Conservation (phyloP, 1,140 invertebrate species). For the Leptinotarsa defecta region DNA sequence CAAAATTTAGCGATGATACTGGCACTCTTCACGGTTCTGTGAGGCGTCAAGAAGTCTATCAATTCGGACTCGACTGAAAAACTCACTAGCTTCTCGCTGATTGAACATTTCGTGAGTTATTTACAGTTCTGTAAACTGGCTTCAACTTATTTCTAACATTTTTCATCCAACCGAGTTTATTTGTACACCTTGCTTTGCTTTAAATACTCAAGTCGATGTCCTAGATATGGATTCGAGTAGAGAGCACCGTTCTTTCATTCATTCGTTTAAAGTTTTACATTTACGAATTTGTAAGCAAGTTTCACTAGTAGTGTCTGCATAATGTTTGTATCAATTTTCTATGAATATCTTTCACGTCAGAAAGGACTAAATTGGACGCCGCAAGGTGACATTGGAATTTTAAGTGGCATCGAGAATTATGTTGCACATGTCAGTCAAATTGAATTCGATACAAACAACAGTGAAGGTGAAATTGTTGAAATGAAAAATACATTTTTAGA, state of each 20-base stretch:
- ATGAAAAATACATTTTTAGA: no score
- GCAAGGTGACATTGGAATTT: no score
- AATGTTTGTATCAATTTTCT: no score
- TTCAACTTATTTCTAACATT: slow-evolving; percentile 7
- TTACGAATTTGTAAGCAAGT: no score
- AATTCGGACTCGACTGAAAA: not conserved
- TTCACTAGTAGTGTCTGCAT: no score
- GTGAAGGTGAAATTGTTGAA: no score
- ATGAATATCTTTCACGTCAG: no score
- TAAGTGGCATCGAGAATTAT: no score
- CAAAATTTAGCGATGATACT: not conserved
- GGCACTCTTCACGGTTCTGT: not conserved
- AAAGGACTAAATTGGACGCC: no score
- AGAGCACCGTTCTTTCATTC: not conserved
- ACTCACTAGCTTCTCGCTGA: not conserved
- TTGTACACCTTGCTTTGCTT: not conserved
- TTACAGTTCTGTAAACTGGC: slow-evolving; percentile 8
- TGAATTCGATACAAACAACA: no score
- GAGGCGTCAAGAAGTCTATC: not conserved
- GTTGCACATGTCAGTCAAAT: no score
- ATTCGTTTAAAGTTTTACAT: no score
- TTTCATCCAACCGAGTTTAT: not conserved
- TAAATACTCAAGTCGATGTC: not conserved
- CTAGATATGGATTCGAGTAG: not conserved
- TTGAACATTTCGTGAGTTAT: slow-evolving; percentile 3